Conservation (phyloP, 2,797 vertebrate genomes). For the Percopsis omiscomaycus region DNA sequence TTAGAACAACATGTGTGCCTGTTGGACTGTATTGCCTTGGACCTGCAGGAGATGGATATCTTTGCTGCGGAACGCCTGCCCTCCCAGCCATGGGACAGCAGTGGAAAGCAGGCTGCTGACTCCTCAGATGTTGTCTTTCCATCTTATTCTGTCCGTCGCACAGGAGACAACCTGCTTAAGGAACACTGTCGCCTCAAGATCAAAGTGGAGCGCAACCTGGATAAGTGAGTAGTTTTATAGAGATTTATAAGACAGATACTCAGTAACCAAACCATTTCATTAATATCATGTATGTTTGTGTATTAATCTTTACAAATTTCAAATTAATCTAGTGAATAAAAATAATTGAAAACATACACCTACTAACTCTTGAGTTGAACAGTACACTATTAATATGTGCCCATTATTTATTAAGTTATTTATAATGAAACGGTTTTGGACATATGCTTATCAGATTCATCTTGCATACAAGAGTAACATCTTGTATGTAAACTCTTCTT, state of each 20-base stretch:
- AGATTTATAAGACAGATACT: no score
- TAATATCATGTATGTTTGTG: not conserved
- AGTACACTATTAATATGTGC: no score
- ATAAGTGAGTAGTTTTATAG: slow-evolving; percentile 78
- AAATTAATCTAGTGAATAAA: no score
- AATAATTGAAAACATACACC: no score
- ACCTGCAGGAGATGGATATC: slow-evolving; percentile 96
- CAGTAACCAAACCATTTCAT: not conserved
- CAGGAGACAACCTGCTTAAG: slow-evolving; percentile 86
- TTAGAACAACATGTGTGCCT: slow-evolving; percentile 87
- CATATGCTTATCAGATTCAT: no score
- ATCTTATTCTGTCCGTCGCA: slow-evolving; percentile 86
- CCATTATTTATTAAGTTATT: no score
- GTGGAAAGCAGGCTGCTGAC: slow-evolving; percentile 56
- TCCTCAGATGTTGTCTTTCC: slow-evolving; percentile 84
- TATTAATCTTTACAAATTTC: no score
- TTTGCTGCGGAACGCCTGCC: slow-evolving; percentile 87
- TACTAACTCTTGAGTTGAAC: no score
- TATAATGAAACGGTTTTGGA: no score
- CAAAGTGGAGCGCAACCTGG: slow-evolving; percentile 93
- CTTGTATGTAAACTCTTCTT: no score
- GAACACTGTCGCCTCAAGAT: slow-evolving; percentile 89
- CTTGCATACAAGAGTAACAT: no score
- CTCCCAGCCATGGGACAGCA: slow-evolving; percentile 68
- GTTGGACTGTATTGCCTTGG: slow-evolving; percentile 91